Percentiles rank a stretch among this genome's conserved stretches.
Evolutionary conservation across 2,113 vertebrate species (phyloP).

Genomic region (Atractosteus spatula): DNA sequence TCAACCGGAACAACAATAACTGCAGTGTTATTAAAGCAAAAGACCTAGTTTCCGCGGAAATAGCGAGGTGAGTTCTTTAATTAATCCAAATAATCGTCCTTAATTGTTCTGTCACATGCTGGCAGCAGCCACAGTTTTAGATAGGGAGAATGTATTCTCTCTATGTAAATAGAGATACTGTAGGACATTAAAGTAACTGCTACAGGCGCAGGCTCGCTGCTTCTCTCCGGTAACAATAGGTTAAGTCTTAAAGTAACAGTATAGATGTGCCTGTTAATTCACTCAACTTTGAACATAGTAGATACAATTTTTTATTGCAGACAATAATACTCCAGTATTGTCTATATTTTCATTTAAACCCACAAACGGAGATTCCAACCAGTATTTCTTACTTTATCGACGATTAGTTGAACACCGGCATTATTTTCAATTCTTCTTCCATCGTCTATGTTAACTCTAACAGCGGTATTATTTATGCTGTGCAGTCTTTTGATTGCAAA

Average conservation of each 20-base stretch:
- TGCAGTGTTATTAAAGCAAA: conserved; percentile 4
- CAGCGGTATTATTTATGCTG: not conserved
- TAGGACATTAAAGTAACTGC: conserved; percentile 11
- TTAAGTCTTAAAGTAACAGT: not conserved
- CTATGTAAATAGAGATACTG: not conserved
- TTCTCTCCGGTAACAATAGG: conserved; percentile 3
- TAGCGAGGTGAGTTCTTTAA: not conserved
- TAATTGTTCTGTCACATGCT: not conserved
- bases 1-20: conserved; percentile 13
- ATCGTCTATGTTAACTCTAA: not conserved
- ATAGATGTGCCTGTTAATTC: no score
- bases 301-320: not conserved
- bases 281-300: no score
- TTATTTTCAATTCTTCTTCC: not conserved
- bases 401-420: not conserved
- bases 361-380: not conserved
- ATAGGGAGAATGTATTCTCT: conserved; percentile 9
- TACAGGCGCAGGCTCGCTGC: not conserved
- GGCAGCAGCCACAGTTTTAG: not conserved
- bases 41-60: conserved; percentile 15
- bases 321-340: conserved; percentile 9
- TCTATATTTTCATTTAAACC: conserved; percentile 5
- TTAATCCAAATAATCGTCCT: not conserved
- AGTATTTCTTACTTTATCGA: not conserved
- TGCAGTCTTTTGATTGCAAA: conserved; percentile 16